Conservation (phyloP, 2,797 vertebrate genomes). For the Cyclopterus lumpus region DNA sequence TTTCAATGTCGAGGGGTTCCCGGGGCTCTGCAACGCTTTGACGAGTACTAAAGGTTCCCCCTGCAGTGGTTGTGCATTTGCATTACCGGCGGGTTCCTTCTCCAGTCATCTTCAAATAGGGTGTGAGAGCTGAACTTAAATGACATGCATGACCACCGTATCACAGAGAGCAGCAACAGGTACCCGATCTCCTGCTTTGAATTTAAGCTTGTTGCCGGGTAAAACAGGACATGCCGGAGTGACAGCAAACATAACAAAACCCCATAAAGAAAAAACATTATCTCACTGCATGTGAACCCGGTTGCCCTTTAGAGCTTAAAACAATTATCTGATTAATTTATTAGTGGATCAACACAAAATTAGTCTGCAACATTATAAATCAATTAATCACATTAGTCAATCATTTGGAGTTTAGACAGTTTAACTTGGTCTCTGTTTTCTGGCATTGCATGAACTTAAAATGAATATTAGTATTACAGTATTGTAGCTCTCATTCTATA, state of each 20-base stretch:
- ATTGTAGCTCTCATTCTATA: not conserved
- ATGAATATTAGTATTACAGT: no score
- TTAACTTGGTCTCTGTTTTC: no score
- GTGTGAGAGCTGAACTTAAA: not conserved
- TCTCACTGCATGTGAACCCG: not conserved
- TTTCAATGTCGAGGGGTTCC: not conserved
- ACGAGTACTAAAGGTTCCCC: not conserved
- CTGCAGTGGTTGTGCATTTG: not conserved
- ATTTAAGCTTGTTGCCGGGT: conserved; percentile 13
- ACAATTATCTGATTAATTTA: not conserved
- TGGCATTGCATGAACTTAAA: no score
- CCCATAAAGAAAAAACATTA: no score
- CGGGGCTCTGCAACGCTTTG: not conserved
- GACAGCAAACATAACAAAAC: not conserved
- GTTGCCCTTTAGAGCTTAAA: not conserved
- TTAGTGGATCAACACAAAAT: not conserved
- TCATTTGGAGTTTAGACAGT: no score
- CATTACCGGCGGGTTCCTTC: not conserved
- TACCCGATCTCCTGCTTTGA: not conserved
- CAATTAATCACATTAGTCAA: not conserved
- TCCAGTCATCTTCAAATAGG: not conserved
- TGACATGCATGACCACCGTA: conserved; percentile 20
- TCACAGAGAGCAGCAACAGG: conserved; percentile 43
- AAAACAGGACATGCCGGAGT: not conserved
- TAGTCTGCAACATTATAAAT: not conserved